Base-by-base conservation (phyloP, 2,888 invertebrate species). In the Dorcus parallelipipedus region DNA sequence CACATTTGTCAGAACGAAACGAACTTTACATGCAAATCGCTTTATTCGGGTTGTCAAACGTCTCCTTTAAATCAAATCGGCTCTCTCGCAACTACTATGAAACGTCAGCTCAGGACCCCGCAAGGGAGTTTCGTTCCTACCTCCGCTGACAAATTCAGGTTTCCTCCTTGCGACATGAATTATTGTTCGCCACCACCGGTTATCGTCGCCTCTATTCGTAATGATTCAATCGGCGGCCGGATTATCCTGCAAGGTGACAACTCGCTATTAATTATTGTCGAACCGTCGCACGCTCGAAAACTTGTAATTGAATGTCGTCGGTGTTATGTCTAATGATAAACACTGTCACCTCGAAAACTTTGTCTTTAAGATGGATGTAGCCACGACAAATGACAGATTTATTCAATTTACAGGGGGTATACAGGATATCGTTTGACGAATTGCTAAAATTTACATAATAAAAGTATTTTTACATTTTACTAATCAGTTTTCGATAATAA, bases 201-300 rank as follows among this genome's bases (percentile, higher is more conserved):
- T 45, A 45, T 45, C 52, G 45, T 56, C 56, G 52, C 47, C 39
- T 51, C 49, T 43, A 54, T 53, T 54, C 50, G 58, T 59, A 56
- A 56, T 23, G 59, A 56, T 56, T 56, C 52, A 56, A 59, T 59
- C 55, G 59, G 52, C 45, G 59, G 52, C 45, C 39, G 49, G 55
- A 54, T 54, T 59, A 63, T 59, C 58, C 58, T 49, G 52, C 61
- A 51, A 64, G 61, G 66, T 66, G 69, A 69, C 69, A 68, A 66
- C 66, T 64, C 60, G 66, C 67, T 67, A 69, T 69, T 69, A 69
- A 69, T 69, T 69, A 69, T 69, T 69, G 69, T 59, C 59, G 56
- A 54, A 54, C 56, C 68, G 69, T 58, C 59, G 56, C 51, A 54
- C 54, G 61, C 59, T 49, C 59, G 69, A 67, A 67, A 69, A 69